These are phyloP conservation scores for Harmothoe impar DNA, from an alignment of 2,888 invertebrate species.

Conservation along the genomic window DNA sequence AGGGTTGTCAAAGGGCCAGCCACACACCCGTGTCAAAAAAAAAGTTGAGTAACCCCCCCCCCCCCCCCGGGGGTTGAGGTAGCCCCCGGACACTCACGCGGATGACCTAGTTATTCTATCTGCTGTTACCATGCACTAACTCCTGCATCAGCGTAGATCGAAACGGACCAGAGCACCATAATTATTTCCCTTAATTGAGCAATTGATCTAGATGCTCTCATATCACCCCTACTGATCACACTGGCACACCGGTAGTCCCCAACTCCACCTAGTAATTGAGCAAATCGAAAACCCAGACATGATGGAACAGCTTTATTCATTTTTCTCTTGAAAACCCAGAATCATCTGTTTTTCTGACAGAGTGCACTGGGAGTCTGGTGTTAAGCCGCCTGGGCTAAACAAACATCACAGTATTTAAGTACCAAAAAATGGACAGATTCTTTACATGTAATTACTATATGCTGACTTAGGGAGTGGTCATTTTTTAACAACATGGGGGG, in stretches of 20 bases:
- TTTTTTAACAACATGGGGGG: too few species aligned
- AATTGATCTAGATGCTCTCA: conserved; percentile 8
- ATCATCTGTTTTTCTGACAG: background rate
- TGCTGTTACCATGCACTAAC: too few species aligned
- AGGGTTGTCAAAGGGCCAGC: too few species aligned
- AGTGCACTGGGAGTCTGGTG: background rate
- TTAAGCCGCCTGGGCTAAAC: background rate
- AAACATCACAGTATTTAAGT: conserved; percentile 38
- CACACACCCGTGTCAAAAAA: too few species aligned
- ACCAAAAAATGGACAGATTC: conserved; percentile 22
- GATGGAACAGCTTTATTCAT: conserved; percentile 23
- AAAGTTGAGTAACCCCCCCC: too few species aligned
- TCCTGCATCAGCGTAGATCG: too few species aligned
- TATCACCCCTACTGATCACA: background rate
- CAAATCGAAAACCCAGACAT: background rate
- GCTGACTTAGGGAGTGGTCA: too few species aligned
- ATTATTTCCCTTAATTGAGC: background rate
- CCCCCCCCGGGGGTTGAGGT: too few species aligned
- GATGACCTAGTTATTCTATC: too few species aligned
- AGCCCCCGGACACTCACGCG: too few species aligned
- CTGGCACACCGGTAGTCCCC: background rate
- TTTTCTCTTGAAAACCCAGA: background rate
- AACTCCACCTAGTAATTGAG: background rate
- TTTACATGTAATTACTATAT: background rate
- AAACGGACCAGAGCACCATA: background rate